Conservation (phyloP, 2,797 vertebrate genomes). For the Sarcoramphus papa region DNA sequence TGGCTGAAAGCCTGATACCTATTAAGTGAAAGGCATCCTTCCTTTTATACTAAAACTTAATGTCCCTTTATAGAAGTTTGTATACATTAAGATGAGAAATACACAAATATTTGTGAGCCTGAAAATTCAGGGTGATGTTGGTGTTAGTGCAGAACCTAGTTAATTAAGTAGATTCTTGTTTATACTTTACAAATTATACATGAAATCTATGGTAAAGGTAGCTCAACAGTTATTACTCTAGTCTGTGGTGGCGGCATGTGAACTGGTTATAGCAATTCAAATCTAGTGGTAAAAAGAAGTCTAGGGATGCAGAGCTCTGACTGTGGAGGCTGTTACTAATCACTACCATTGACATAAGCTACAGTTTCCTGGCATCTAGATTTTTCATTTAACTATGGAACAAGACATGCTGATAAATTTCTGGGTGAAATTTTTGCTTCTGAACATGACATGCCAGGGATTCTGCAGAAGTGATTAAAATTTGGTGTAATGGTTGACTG, state of each 20-base stretch:
- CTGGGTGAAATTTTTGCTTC: neutral
- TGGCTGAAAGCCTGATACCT: neutral
- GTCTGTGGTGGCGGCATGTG: neutral
- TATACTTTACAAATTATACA: neutral
- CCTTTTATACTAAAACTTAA: neutral
- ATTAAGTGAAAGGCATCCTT: neutral
- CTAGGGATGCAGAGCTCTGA: neutral
- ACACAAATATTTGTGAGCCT: neutral
- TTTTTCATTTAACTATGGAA: neutral
- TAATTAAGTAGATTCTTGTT: neutral
- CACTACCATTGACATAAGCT: neutral
- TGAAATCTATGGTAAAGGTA: too few relatives aligned
- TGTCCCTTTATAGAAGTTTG: neutral
- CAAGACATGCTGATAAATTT: neutral
- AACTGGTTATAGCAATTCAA: neutral
- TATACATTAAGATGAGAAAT: neutral
- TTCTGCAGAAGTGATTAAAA: neutral
- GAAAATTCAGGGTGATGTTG: neutral
- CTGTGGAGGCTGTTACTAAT: neutral
- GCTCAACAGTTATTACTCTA: neutral
- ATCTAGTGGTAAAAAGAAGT: neutral
- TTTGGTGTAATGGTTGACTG: neutral
- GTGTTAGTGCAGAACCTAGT: neutral
- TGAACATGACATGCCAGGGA: neutral
- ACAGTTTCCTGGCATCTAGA: neutral